Evolutionary conservation across 2,888 invertebrate species (phyloP).

Genomic region (Deilephila porcellus): DNA sequence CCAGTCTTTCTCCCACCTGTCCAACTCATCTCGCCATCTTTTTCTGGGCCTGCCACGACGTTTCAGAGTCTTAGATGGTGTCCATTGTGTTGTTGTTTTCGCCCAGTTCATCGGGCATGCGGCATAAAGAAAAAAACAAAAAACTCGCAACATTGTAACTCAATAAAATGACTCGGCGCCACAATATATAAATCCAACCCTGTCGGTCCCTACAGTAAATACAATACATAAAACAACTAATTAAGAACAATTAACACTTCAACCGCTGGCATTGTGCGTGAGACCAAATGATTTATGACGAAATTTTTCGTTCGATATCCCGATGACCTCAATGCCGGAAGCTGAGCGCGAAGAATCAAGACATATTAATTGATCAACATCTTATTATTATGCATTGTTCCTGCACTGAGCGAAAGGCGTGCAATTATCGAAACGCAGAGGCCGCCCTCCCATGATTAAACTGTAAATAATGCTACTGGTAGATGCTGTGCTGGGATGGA

Average conservation of each 20-base stretch:
- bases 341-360: slow-evolving; percentile 28
- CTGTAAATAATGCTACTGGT: slow-evolving; percentile 22
- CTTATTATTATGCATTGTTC: slow-evolving; percentile 40
- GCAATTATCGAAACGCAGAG: slow-evolving; percentile 44
- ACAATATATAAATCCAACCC: too few relatives aligned
- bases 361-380: slow-evolving; percentile 41
- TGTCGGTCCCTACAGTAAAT: neutral
- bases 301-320: neutral
- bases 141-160: too few relatives aligned
- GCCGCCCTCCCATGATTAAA: slow-evolving; percentile 38
- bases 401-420: slow-evolving; percentile 41
- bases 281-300: neutral
- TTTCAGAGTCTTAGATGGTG: too few relatives aligned
- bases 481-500: neutral
- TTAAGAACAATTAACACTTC: slow-evolving; percentile 6
- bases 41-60: too few relatives aligned
- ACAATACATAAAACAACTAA: neutral
- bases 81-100: too few relatives aligned
- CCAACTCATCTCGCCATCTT: too few relatives aligned
- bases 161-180: too few relatives aligned
- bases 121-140: too few relatives aligned
- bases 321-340: slow-evolving; percentile 14
- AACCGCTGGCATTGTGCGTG: neutral
- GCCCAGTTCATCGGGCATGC: too few relatives aligned
- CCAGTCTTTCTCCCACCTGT: too few relatives aligned